These are phyloP conservation scores for Sesia bembeciformis DNA, from an alignment of 2,888 invertebrate species.

Conservation along the genomic window DNA sequence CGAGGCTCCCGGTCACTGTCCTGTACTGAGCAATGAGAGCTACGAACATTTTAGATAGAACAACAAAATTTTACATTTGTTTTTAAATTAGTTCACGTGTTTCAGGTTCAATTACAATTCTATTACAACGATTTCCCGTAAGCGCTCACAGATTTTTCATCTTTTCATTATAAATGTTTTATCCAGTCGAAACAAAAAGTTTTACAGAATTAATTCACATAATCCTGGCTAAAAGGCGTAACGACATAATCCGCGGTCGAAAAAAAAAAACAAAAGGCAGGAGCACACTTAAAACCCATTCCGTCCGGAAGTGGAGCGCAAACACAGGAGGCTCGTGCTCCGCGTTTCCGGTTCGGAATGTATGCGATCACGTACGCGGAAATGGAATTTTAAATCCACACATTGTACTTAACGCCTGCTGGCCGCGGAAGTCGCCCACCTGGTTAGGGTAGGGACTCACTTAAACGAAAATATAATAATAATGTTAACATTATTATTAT, in stretches of 20 bases:
- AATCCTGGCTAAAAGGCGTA: background rate
- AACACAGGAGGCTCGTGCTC: slow-evolving; percentile 14
- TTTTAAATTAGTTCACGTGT: too few species aligned
- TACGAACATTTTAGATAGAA: too few species aligned
- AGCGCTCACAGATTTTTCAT: too few species aligned
- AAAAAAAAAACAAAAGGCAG: slow-evolving; percentile 3
- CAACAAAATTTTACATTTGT: too few species aligned
- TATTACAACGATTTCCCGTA: too few species aligned
- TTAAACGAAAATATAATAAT: background rate
- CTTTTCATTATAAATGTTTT: background rate
- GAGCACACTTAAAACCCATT: slow-evolving; percentile 6
- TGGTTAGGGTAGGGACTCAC: background rate
- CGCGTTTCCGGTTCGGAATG: slow-evolving; percentile 45
- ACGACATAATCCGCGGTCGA: background rate
- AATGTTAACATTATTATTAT: too few species aligned
- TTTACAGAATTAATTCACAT: background rate
- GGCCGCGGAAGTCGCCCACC: background rate
- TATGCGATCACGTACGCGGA: slow-evolving; percentile 52
- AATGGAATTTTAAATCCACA: slow-evolving; percentile 67
- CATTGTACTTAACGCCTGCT: slow-evolving; percentile 37
- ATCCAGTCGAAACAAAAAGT: background rate
- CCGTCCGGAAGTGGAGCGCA: slow-evolving; percentile 9
- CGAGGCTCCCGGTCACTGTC: too few species aligned
- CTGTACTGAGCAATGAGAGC: too few species aligned
- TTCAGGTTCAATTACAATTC: too few species aligned